Evolutionary conservation across 2,113 vertebrate species (phyloP), one percentile per base, ranked within the genome.

Genomic region (Planiliza haematocheilus): DNA sequence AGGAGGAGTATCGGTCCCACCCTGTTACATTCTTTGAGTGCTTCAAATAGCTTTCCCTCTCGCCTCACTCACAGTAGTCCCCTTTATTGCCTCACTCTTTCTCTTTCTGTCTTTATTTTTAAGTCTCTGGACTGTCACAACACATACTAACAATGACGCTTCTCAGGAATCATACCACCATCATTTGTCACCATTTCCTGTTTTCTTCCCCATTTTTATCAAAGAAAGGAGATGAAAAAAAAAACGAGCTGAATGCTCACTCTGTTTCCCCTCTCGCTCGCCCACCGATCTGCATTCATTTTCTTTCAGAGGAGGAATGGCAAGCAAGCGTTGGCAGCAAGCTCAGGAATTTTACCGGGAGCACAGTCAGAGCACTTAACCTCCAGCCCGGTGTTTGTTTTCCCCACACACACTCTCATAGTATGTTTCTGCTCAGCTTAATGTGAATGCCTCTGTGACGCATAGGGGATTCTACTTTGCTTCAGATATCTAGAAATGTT

Each of bases 11-110:
- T 17, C 63, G 70, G 64, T 82, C 88, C 71, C 89, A 74, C 87
- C 91, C 86, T 72, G 52, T 62, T 63, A 61, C 90, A 93, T 93
- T 93, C 91, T 89, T 83, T 17, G 66, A 74, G 81, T 92, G 66
- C 86, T 84, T 89, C 39, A 69, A 77, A 91, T 89, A 80, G n/a
- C 80, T 74, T 48, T 49, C 73, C 70, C 62, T 69, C 70, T 68
- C 59, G 49, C 60, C 50, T 38, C 24, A 0, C 59, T 38, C 56
- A 65, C 20, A 30, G 17, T 30, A 18, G 18, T 41, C 37, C 55
- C 46, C 30, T 13, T 48, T 41, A n/a, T 70, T 74, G 55, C 42
- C 46, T 61, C 5, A 4, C 37, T 30, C 42, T 50, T 43, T 60
- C 60, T 56, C 21, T 37, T 38, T 64, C 7, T 57, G 2, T 52